A percentile compares a stretch with the other conserved stretches of the same genome.
Evolutionary conservation across 2,888 invertebrate species (phyloP).

Genomic region (Agrotis exclamationis): DNA sequence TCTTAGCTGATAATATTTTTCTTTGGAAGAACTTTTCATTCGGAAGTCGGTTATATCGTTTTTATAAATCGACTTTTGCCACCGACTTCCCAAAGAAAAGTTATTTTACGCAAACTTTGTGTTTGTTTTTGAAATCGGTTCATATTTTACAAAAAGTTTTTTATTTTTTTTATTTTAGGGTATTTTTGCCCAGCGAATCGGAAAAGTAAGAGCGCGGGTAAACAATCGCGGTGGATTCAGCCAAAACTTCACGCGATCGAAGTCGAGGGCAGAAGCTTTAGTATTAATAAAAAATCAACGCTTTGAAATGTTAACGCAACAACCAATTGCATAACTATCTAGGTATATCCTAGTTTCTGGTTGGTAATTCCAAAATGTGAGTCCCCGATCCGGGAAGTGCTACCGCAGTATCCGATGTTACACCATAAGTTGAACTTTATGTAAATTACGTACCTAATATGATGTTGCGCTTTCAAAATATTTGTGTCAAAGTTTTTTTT

Average conservation of each 20-base stretch:
- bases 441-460: conserved; percentile 14
- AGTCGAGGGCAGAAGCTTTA: neutral
- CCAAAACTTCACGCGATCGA: neutral
- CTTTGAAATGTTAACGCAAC: conserved; percentile 3
- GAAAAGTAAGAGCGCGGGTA: too few species aligned
- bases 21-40: too few species aligned
- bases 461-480: conserved; percentile 20
- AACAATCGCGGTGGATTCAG: too few species aligned
- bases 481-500: neutral
- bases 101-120: too few species aligned
- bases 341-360: neutral
- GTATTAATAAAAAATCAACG: neutral
- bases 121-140: too few species aligned
- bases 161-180: too few species aligned
- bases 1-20: too few species aligned
- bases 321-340: neutral
- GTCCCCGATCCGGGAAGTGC: conserved; percentile 20
- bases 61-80: too few species aligned
- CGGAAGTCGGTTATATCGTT: too few species aligned
- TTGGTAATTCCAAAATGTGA: conserved; percentile 15
- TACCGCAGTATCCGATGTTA: conserved; percentile 42
- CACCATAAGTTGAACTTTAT: neutral
- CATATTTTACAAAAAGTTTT: too few species aligned
- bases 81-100: too few species aligned
- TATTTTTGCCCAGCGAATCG: too few species aligned